A percentile compares a stretch with the other conserved stretches of the same genome.
These are phyloP conservation scores for Aratinga solstitialis DNA, from an alignment of 2,797 vertebrate species.

Conservation along the genomic window DNA sequence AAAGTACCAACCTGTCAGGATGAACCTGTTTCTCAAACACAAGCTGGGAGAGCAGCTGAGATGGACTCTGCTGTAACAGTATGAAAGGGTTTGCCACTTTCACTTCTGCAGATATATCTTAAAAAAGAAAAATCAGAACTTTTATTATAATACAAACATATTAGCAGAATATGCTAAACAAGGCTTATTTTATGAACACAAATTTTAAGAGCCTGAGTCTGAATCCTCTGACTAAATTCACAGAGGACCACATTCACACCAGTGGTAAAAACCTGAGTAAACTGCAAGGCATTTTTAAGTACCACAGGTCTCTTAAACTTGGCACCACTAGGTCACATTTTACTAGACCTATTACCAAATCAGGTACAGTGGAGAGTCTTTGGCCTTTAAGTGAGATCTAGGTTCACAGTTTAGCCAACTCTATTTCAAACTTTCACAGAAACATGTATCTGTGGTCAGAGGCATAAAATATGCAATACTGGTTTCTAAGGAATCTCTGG, in stretches of 20 bases:
- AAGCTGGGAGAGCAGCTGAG: constrained; percentile 89
- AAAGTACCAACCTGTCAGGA: constrained; percentile 89
- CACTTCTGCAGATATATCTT: constrained; percentile 82
- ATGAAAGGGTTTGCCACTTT: constrained; percentile 93
- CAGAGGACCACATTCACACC: not conserved
- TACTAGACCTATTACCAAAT: not conserved
- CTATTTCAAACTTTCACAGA: not conserved
- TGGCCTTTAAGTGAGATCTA: not conserved
- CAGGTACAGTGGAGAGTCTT: not conserved
- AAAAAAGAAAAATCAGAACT: not conserved
- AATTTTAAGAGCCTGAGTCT: not conserved
- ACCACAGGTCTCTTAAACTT: not conserved
- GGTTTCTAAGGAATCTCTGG: not conserved
- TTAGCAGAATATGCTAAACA: not conserved
- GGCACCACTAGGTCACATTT: not conserved
- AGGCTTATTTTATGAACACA: not conserved
- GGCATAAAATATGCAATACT: not conserved
- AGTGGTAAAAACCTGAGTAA: not conserved
- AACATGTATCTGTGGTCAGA: not conserved
- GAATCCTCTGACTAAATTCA: not conserved
- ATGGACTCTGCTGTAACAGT: constrained; percentile 88
- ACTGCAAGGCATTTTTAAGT: not conserved
- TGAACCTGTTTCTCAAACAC: constrained; percentile 92
- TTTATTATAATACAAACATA: not conserved
- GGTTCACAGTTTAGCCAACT: not conserved